Conservation (phyloP, 2,888 invertebrate species). For the Lasius fuliginosus region DNA sequence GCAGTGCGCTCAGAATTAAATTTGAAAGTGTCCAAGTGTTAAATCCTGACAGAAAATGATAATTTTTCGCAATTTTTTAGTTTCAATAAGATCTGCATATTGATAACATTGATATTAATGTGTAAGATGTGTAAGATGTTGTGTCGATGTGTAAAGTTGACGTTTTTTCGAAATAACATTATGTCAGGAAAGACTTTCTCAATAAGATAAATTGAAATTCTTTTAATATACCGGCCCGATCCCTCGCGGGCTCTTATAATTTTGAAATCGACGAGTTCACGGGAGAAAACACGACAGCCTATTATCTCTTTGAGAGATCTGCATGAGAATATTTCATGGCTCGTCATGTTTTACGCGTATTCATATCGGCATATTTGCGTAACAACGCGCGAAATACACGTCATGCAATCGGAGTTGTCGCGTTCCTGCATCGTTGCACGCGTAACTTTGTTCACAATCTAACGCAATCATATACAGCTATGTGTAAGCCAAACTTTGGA, state of each 20-base stretch:
- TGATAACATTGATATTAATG: neutral
- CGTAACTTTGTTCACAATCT: constrained; percentile 10
- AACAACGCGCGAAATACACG: constrained; percentile 40
- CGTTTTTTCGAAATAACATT: constrained; percentile 8
- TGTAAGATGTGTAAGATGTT: no score
- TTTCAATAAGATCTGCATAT: neutral
- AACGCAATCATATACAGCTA: neutral
- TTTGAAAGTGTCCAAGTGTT: neutral
- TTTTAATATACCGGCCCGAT: neutral
- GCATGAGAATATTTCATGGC: constrained; percentile 50
- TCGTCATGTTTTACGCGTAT: constrained; percentile 28
- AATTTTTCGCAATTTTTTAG: neutral
- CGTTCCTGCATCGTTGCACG: constrained; percentile 32
- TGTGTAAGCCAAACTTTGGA: neutral
- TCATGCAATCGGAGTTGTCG: constrained; percentile 33
- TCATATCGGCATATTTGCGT: constrained; percentile 43
- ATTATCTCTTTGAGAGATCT: constrained; percentile 47
- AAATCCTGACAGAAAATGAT: neutral
- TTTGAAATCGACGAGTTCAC: constrained; percentile 40
- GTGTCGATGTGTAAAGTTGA: neutral
- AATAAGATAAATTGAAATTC: constrained; percentile 46
- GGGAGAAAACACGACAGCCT: constrained; percentile 26
- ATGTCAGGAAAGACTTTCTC: neutral
- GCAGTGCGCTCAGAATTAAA: neutral
- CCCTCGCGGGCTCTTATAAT: constrained; percentile 31